These are phyloP conservation scores for Dynastes grantii DNA, from an alignment of 2,888 invertebrate genomes.

Conservation along the genomic window DNA sequence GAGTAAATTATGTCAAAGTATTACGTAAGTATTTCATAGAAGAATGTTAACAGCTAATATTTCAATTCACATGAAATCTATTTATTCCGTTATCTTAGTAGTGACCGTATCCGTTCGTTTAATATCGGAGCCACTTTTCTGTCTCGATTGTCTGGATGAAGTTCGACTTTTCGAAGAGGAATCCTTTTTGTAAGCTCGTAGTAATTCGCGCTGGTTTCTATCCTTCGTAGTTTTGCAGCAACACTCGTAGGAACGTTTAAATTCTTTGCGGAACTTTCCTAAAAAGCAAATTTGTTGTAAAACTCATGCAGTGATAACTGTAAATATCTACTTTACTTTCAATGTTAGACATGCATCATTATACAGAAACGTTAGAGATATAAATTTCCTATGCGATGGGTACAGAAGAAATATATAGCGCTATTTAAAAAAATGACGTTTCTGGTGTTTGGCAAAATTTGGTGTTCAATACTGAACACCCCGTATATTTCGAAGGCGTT, in stretches of 20 bases:
- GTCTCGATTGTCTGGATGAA: conserved; percentile 37
- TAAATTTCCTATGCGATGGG: no score
- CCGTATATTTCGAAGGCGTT: no score
- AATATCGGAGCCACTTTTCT: conserved; percentile 36
- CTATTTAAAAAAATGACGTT: no score
- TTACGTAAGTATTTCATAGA: no score
- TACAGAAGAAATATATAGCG: no score
- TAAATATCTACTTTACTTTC: no score
- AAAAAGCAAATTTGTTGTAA: conserved; percentile 57
- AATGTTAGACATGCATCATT: no score
- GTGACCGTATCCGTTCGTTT: conserved; percentile 42
- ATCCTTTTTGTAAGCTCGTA: conserved; percentile 28
- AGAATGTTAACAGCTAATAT: not conserved
- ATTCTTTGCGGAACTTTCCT: conserved; percentile 84
- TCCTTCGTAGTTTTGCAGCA: conserved; percentile 53
- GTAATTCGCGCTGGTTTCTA: conserved; percentile 30
- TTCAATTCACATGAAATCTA: not conserved
- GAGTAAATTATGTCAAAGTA: no score
- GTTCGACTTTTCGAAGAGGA: conserved; percentile 46
- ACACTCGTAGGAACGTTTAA: conserved; percentile 80
- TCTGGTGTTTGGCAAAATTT: no score
- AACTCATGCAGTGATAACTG: no score
- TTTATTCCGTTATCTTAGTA: conserved; percentile 44
- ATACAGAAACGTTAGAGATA: no score
- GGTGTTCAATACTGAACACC: no score